Base-by-base conservation (phyloP, 2,888 invertebrate genomes). In the Crioceris asparagi region DNA sequence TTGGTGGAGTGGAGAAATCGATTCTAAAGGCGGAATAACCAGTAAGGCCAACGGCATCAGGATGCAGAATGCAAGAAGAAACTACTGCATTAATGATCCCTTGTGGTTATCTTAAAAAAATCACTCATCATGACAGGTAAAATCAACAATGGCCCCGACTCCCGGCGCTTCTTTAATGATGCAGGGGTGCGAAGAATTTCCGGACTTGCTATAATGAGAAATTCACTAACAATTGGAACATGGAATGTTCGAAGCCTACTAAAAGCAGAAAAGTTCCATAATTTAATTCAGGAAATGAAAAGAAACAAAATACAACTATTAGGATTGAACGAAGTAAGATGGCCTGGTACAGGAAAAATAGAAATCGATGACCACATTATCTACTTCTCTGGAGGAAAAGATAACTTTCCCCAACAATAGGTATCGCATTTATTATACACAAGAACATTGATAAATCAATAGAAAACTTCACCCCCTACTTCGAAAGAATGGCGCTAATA, bases 71-170 rank as follows among this genome's bases (percentile, higher is more conserved):
- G n/a, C n/a, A n/a, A n/a, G n/a, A n/a, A n/a, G n/a, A n/a, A n/a
- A n/a, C n/a, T n/a, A n/a, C n/a, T n/a, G n/a, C n/a, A n/a, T n/a
- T n/a, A n/a, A n/a, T n/a, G n/a, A n/a, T n/a, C n/a, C n/a, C n/a
- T n/a, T n/a, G n/a, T n/a, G n/a, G n/a, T n/a, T 23, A 23, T 23
- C 23, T 23, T 23, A 23, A 23, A n/a, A 23, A 23, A 23, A 23
- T 23, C 23, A 23, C 23, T 23, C 23, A 23, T 23, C 23, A 23
- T 23, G 23, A n/a, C 7, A 23, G 23, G 23, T 23, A 23, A 23
- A 23, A 23, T 23, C n/a, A 23, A 23, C 23, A 23, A 23, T 23
- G 23, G 23, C 23, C 23, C 23, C 23, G 23, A 23, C 7, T 23
- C 23, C 23, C n/a, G 7, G 23, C 23, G 23, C 23, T 23, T 23